phyloP scores from a whole-genome alignment of 2,797 vertebrate genomes.

The Gastrophryne carolinensis region DNA sequence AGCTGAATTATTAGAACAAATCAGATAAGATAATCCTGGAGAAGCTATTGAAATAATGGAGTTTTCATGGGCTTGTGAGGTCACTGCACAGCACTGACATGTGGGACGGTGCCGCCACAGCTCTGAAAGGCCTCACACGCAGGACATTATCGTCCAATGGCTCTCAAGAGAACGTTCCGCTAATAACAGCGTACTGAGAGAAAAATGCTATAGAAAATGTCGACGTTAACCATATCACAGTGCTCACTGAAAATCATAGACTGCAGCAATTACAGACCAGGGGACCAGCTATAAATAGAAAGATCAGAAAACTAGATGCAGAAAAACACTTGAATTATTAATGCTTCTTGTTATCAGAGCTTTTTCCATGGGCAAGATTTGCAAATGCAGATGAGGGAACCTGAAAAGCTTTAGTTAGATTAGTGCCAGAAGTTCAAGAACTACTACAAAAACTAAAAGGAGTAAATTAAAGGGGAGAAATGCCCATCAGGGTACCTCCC shows the following conservation, averaged over 20 bases:
- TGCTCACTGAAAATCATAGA: not conserved
- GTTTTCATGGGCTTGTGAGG: not conserved
- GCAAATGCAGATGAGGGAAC: no score
- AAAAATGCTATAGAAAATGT: not conserved
- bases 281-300: not conserved
- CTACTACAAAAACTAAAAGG: no score
- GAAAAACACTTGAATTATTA: not conserved
- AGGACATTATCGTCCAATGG: slow-evolving; percentile 8
- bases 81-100: slow-evolving; percentile 4
- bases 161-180: not conserved
- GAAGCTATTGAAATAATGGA: slow-evolving; percentile 31
- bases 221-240: not conserved
- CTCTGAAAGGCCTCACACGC: not conserved
- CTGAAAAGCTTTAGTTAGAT: no score
- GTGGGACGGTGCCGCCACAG: not conserved
- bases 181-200: not conserved
- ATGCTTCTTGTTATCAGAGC: not conserved
- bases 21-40: slow-evolving; percentile 26
- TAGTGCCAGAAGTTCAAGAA: no score
- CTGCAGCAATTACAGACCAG: not conserved
- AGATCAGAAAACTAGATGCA: not conserved
- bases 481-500: no score
- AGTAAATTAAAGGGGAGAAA: no score
- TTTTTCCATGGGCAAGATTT: no score
- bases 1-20: slow-evolving; percentile 29